Conservation (phyloP, 2,797 vertebrate species). For the Falco rusticolus region DNA sequence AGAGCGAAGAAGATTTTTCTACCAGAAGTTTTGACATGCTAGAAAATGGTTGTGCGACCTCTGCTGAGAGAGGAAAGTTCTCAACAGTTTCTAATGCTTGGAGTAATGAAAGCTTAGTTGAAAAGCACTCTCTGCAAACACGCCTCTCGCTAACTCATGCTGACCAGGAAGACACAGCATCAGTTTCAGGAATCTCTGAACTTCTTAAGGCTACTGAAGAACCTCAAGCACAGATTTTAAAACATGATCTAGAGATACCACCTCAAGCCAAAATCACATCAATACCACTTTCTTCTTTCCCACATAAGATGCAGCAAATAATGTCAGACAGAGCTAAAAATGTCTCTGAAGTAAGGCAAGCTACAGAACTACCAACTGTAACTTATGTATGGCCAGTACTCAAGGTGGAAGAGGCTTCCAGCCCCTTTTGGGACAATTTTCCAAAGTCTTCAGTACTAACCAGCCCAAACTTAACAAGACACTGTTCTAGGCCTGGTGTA, state of each 20-base stretch:
- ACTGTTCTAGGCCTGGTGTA: background rate
- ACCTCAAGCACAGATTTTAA: background rate
- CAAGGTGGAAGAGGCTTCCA: background rate
- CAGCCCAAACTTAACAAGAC: background rate
- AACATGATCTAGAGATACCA: conserved; percentile 44
- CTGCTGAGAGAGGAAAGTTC: background rate
- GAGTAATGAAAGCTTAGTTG: background rate
- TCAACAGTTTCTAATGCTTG: background rate
- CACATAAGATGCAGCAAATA: conserved; percentile 7
- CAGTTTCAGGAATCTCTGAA: background rate
- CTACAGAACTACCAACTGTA: background rate
- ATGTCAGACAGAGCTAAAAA: background rate
- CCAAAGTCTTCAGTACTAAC: background rate
- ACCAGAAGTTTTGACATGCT: background rate
- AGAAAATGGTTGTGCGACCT: background rate
- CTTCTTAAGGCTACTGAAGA: background rate
- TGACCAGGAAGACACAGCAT: background rate
- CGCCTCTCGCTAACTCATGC: background rate
- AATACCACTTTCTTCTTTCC: conserved; percentile 17
- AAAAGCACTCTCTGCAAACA: background rate
- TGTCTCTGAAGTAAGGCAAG: background rate
- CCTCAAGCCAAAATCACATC: background rate
- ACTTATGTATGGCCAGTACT: conserved; percentile 45
- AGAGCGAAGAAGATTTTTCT: background rate
- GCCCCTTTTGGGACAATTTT: conserved; percentile 2